A percentile compares a stretch with the other conserved stretches of the same genome.
phyloP scores from a whole-genome alignment of 2,797 vertebrate species.

The Pteropus rufus region DNA sequence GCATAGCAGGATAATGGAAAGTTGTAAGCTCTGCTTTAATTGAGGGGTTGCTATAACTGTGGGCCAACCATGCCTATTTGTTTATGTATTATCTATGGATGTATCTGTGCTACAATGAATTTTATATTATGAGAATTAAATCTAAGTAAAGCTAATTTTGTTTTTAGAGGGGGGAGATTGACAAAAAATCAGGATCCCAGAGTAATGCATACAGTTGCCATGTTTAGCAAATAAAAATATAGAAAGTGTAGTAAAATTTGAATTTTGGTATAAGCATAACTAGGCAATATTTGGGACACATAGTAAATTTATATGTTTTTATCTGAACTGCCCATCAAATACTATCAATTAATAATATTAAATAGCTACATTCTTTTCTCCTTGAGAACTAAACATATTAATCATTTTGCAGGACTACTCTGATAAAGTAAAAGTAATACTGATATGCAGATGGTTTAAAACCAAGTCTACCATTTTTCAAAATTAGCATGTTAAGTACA shows the following conservation, averaged over 20 bases:
- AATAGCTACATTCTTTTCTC: neutral
- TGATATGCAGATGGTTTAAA: constrained; percentile 71
- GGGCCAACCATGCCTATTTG: neutral
- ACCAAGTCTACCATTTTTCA: constrained; percentile 65
- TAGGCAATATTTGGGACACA: neutral
- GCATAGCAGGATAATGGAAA: neutral
- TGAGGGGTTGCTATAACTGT: neutral
- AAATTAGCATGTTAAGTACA: constrained; percentile 71
- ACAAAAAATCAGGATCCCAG: neutral
- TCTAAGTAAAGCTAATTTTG: neutral
- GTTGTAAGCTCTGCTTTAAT: neutral
- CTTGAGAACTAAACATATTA: constrained; percentile 68
- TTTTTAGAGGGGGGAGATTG: neutral
- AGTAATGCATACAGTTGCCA: neutral
- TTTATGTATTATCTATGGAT: neutral
- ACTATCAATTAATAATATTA: constrained; percentile 40
- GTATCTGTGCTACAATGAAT: neutral
- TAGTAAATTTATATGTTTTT: constrained; percentile 35
- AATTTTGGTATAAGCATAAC: neutral
- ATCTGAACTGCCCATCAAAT: constrained; percentile 67
- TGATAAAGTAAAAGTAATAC: constrained; percentile 70
- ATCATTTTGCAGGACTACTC: constrained; percentile 61
- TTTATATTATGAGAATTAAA: neutral
- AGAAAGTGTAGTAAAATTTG: neutral
- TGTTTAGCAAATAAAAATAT: neutral